Evolutionary conservation across 2,888 invertebrate genomes (phyloP).

Genomic region (Hypena proboscidalis): DNA sequence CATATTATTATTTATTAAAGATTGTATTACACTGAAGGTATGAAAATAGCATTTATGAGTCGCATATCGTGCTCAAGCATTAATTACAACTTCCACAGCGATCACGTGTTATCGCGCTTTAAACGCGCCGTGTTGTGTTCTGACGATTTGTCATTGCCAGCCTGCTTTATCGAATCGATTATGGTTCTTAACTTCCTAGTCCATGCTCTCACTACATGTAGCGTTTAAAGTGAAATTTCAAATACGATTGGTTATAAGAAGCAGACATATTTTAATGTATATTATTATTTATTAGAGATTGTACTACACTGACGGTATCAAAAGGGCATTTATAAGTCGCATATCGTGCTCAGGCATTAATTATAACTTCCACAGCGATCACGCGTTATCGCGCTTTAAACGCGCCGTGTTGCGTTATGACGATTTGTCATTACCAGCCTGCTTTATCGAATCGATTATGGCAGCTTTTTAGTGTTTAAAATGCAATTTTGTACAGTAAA

Average conservation of each 20-base stretch:
- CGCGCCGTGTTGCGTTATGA: constrained; percentile 39
- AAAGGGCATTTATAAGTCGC: constrained; percentile 57
- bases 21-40: too few species aligned
- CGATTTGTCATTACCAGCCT: constrained; percentile 52
- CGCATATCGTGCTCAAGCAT: constrained; percentile 65
- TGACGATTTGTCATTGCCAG: constrained; percentile 52
- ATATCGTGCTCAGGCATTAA: constrained; percentile 67
- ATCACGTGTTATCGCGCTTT: constrained; percentile 58
- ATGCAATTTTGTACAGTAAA: too few species aligned
- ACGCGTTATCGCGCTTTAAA: constrained; percentile 55
- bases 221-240: too few species aligned
- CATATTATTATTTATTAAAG: too few species aligned
- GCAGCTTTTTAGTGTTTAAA: constrained; percentile 5
- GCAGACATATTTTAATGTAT: too few species aligned
- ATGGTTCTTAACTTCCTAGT: constrained; percentile 16
- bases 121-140: constrained; percentile 39
- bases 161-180: constrained; percentile 44
- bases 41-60: constrained; percentile 52
- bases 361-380: constrained; percentile 66
- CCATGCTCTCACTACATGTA: not conserved
- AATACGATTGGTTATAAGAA: too few species aligned
- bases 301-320: too few species aligned
- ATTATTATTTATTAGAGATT: too few species aligned
- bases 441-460: constrained; percentile 43
- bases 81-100: constrained; percentile 69